Evolutionary conservation across 92 coral and sea anemone species (phyloP), one percentile per base, ranked within the genome.

Genomic region (Epizoanthus fatuus): DNA sequence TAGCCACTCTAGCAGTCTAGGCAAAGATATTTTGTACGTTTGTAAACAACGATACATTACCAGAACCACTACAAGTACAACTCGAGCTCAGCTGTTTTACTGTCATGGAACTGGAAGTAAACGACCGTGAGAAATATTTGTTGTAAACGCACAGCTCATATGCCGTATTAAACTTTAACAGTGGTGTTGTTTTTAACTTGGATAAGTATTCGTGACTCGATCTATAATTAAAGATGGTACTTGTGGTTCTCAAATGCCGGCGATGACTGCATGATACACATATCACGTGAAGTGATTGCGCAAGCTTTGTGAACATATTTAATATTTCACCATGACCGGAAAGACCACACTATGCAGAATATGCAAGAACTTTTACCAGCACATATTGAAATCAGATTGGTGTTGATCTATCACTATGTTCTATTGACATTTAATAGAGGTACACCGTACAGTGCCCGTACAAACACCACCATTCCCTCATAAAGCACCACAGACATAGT

Each of bases 21-120:
- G 0, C 12, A 60, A 77, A 42, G 29, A 44, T 20, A 60, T 59
- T 77, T 49, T 17, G 7, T n/a, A n/a, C n/a, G n/a, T 12, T 3
- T 77, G 81, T 75, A 75, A 77, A 77, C 55, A 59, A 64, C 5
- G 15, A 25, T 8, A 10, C 11, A n/a, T n/a, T n/a, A n/a, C n/a
- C 6, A 47, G 51, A 4, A 76, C 7, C 38, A 11, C 12, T 15
- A 63, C 32, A 7, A 11, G 3, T 15, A 63, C 32, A 7, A 49
- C 38, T 52, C 1, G 54, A 62, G 51, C 56, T 71, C 87, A 72
- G 87, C 87, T 83, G 87, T 83, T 83, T 83, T 71, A 71, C 69
- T 58, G 58, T 71, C 80, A 49, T 49, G 47, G 79, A 53, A 64
- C 32, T 39, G 38, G 55, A 74, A 44, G 49, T 44, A 44, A 44